Evolutionary conservation across 2,888 invertebrate genomes (phyloP).

Genomic region (Eupeodes luniger): DNA sequence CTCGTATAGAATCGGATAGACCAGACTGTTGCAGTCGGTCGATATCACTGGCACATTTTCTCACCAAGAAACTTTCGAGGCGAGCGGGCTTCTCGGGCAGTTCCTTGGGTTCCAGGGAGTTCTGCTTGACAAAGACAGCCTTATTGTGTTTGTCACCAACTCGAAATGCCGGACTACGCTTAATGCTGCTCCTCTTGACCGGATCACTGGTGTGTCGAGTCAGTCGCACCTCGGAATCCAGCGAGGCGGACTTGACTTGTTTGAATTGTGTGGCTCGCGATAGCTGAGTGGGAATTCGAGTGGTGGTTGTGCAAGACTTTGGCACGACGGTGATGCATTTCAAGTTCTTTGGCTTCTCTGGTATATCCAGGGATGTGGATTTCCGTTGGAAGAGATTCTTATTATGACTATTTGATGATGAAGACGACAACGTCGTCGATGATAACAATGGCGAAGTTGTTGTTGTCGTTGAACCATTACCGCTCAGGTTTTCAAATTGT

Average conservation of each 20-base stretch:
- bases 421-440: background rate
- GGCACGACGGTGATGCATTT: conserved; percentile 63
- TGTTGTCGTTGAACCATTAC: conserved; percentile 21
- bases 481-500: conserved; percentile 86
- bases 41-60: conserved; percentile 80
- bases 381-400: conserved; percentile 76
- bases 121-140: conserved; percentile 77
- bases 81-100: conserved; percentile 56
- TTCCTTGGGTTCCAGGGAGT: conserved; percentile 73
- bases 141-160: conserved; percentile 76
- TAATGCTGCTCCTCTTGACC: conserved; percentile 84
- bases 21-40: conserved; percentile 79
- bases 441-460: background rate
- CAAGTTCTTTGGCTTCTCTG: conserved; percentile 71
- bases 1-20: conserved; percentile 86
- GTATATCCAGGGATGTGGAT: conserved; percentile 77
- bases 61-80: conserved; percentile 77
- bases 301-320: conserved; percentile 35
- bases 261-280: conserved; percentile 65
- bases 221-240: conserved; percentile 68
- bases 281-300: conserved; percentile 63
- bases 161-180: conserved; percentile 86
- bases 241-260: conserved; percentile 62
- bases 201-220: conserved; percentile 83
- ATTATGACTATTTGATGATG: conserved; percentile 47